Base-by-base conservation (phyloP, 2,113 vertebrate species). In the Lepidothrix coronata region DNA sequence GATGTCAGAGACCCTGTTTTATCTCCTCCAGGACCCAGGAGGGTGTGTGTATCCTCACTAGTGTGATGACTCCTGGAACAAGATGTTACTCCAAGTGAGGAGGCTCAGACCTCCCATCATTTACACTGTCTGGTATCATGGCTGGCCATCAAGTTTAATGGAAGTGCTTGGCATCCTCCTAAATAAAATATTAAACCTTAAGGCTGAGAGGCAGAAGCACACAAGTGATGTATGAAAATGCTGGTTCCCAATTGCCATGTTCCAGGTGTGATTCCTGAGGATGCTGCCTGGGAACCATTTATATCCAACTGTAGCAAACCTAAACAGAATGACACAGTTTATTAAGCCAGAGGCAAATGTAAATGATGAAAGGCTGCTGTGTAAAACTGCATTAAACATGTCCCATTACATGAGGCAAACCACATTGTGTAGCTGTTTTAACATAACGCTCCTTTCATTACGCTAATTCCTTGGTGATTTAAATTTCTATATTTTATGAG, bases 341-440 rank as follows among this genome's bases (percentile, higher is more conserved):
- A 65, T 92, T 84, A 43, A 92, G 90, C 96, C 68, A 78, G 90
- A 84, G 76, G 95, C 96, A 96, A 94, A 93, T 86, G 96, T 84
- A 84, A 86, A 85, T 94, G 90, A 93, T 91, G 95, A 89, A 94
- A 95, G 76, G 73, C 88, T 94, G 79, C 91, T 78, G 52, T 78
- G 88, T 89, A 91, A 92, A 93, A 75, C 85, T 25, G 12, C 83
- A 91, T 94, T 93, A 96, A 93, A 89, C 54, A 43, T 51, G 25
- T 71, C 73, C 57, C 46, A 49, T 75, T 92, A 75, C 68, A 66
- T 73, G 90, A 49, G 86, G 66, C 84, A 92, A 93, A 76, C 65
- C 61, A 70, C 52, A 33, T 73, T 46, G 81, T 73, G 72, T 27
- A 54, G 86, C 68, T 85, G 85, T 76, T 89, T 78, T 89, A 87